Evolutionary conservation across 2,113 vertebrate genomes (phyloP), one percentile per base, ranked within the genome.

Genomic region (Clupea harengus): DNA sequence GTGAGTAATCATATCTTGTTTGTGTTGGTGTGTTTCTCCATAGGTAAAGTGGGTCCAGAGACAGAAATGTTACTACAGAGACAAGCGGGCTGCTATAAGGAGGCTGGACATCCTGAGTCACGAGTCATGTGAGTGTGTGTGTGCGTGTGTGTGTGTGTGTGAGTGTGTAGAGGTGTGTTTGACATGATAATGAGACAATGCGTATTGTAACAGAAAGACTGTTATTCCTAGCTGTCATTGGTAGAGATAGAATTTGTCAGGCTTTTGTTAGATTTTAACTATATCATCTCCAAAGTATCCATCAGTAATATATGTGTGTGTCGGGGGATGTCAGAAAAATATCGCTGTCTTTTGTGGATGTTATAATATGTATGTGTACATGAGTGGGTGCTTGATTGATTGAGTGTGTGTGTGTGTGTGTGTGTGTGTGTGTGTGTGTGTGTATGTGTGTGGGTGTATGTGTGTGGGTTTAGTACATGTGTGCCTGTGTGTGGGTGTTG

Each of bases 31-130:
- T 67, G 22, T 67, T 67, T 28, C 9, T 67, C 60, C 60, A 50
- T 2, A 93, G 92, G 91, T 95, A 90, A 93, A 93, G 85, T 92
- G 88, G 90, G 89, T 94, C 87, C 87, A 94, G 92, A 90, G 93
- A 92, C 92, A 94, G 92, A 91, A 89, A 93, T 89, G 89, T 94
- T 92, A 91, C 94, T 94, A 93, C 85, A 94, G 90, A 95, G 92
- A 94, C 87, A 94, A 92, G 88, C 85, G 82, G 86, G 88, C 89
- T 90, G 88, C 88, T 81, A 89, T 90, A 83, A 78, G 85, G 88
- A 90, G 91, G 83, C 60, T 85, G 82, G 90, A 92, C 93, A 92
- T 92, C 91, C 94, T 92, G 92, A 91, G 83, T 88, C 94, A 50
- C 25, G 3, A 60, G 22, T 39, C 15, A 54, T 54, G 44, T 83